Evolutionary conservation across 2,888 invertebrate species (phyloP).

Genomic region (Epicampocera succincta): DNA sequence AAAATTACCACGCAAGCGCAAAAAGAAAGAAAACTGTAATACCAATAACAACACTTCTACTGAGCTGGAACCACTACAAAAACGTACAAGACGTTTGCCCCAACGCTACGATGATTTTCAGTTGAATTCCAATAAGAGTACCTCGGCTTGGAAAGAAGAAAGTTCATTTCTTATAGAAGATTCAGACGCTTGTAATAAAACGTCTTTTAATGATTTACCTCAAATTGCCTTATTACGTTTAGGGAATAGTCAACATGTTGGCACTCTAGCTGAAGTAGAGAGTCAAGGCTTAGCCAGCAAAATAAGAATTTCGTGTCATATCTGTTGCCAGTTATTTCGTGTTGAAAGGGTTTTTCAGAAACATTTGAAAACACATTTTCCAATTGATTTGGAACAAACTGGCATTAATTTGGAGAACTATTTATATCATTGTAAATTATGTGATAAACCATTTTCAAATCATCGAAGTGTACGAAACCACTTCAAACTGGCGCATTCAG

Average conservation of each 20-base stretch:
- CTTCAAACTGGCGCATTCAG: constrained; percentile 88
- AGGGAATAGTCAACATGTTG: constrained; percentile 11
- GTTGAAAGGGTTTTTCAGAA: constrained; percentile 41
- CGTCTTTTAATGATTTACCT: not conserved
- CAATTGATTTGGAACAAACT: not conserved
- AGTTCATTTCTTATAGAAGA: not conserved
- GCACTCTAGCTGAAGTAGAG: constrained; percentile 29
- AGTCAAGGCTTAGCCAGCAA: not conserved
- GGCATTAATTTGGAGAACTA: not conserved
- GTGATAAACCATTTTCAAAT: constrained; percentile 89
- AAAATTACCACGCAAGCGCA: constrained; percentile 21
- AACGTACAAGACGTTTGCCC: constrained; percentile 76
- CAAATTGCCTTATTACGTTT: constrained; percentile 45
- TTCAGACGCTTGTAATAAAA: not conserved
- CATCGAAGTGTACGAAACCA: constrained; percentile 88
- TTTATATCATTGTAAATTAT: constrained; percentile 83
- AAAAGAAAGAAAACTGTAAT: not conserved
- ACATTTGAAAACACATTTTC: constrained; percentile 34
- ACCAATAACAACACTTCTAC: no score
- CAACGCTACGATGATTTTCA: constrained; percentile 80
- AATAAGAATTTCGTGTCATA: constrained; percentile 42
- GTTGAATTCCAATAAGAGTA: not conserved
- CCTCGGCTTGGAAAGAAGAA: not conserved
- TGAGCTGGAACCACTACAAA: not conserved
- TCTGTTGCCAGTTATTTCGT: constrained; percentile 31